Conservation (phyloP, 2,797 vertebrate species). For the Siniperca scherzeri region DNA sequence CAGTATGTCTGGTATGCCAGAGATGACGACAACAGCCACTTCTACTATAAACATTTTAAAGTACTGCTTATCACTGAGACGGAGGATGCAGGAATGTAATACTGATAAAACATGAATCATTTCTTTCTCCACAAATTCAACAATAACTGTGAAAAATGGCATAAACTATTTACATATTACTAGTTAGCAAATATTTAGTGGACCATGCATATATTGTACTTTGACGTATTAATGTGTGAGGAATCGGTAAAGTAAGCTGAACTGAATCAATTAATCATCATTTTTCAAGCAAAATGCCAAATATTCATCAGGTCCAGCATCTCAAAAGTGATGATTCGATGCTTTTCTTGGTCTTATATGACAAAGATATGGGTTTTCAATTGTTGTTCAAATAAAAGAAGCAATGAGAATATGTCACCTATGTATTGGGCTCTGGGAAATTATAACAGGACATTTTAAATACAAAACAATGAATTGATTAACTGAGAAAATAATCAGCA, state of each 20-base stretch:
- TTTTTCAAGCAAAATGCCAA: neutral
- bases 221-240: neutral
- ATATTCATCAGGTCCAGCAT: neutral
- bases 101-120: neutral
- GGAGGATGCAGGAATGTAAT: neutral
- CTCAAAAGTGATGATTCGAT: neutral
- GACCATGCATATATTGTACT: neutral
- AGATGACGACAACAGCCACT: conserved; percentile 34
- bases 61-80: neutral
- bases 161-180: neutral
- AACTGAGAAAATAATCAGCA: neutral
- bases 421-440: neutral
- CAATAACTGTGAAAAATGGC: neutral
- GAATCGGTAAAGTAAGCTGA: neutral
- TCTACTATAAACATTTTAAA: conserved; percentile 29
- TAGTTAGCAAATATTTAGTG: neutral
- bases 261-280: neutral
- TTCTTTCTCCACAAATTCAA: neutral
- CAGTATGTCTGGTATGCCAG: conserved; percentile 41
- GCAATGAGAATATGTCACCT: neutral
- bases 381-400: neutral
- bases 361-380: neutral
- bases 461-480: neutral
- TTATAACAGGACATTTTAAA: neutral
- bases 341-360: neutral